phyloP scores from a whole-genome alignment of 2,888 invertebrate species.

The Artemia sinica region DNA sequence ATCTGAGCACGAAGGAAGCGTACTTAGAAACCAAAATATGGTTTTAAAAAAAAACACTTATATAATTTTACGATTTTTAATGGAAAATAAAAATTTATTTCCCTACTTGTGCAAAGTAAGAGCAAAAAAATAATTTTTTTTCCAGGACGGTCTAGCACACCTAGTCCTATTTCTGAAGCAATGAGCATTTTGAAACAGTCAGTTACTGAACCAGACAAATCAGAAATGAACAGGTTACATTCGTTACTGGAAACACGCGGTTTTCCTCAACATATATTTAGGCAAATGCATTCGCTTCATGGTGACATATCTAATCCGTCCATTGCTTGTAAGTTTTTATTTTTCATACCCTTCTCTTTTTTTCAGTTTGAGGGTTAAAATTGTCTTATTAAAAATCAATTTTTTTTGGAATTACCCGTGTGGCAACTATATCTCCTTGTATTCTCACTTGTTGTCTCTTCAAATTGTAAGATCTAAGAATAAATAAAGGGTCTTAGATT shows the following conservation, averaged over 20 bases:
- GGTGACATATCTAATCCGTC: slow-evolving; percentile 77
- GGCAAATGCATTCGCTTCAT: slow-evolving; percentile 85
- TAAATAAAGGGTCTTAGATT: too few relatives aligned
- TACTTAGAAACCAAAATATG: too few relatives aligned
- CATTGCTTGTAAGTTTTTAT: slow-evolving; percentile 41
- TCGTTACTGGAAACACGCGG: slow-evolving; percentile 85
- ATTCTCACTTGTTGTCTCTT: too few relatives aligned
- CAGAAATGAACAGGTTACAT: slow-evolving; percentile 85
- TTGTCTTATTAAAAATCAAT: neutral
- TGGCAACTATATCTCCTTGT: too few relatives aligned
- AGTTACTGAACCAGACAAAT: slow-evolving; percentile 55
- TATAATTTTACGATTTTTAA: too few relatives aligned
- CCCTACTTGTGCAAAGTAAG: too few relatives aligned
- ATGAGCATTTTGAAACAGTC: slow-evolving; percentile 32
- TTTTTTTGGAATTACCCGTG: too few relatives aligned
- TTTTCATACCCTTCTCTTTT: neutral
- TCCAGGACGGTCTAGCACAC: slow-evolving; percentile 29
- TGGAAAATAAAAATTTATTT: too few relatives aligned
- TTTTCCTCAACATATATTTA: slow-evolving; percentile 86
- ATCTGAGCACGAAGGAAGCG: too few relatives aligned
- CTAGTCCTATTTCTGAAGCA: slow-evolving; percentile 37
- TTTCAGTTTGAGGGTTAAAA: neutral
- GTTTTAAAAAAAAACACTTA: too few relatives aligned
- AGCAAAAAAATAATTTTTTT: too few relatives aligned
- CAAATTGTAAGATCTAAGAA: too few relatives aligned